Evolutionary conservation across 2,888 invertebrate species (phyloP).

Genomic region (Tetranychus piercei): DNA sequence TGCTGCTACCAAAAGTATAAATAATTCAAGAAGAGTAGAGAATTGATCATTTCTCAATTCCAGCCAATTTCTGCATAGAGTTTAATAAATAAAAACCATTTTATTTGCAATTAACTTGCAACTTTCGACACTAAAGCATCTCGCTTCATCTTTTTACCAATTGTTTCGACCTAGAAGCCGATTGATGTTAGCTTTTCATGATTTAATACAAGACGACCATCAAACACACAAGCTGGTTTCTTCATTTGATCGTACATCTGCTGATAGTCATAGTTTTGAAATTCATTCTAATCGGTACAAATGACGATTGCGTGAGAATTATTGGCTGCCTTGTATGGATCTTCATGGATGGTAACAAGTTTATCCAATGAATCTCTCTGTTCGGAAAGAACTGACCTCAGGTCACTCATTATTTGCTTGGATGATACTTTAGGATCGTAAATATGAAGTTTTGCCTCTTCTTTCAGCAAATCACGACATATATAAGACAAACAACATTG

Average conservation of each 20-base stretch:
- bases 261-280: slow-evolving; percentile 63
- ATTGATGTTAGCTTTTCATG: slow-evolving; percentile 60
- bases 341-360: slow-evolving; percentile 54
- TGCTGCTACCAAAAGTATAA: no score
- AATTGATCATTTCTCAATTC: no score
- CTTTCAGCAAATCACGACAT: slow-evolving; percentile 73
- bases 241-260: slow-evolving; percentile 80
- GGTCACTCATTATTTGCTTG: slow-evolving; percentile 31
- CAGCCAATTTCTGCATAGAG: no score
- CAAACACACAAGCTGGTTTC: slow-evolving; percentile 95
- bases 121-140: neutral
- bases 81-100: no score
- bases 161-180: slow-evolving; percentile 85
- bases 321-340: slow-evolving; percentile 72
- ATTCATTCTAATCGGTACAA: slow-evolving; percentile 99
- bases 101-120: neutral
- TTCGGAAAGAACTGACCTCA: neutral
- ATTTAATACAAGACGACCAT: slow-evolving; percentile 83
- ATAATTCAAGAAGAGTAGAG: no score
- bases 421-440: slow-evolving; percentile 80
- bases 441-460: slow-evolving; percentile 79
- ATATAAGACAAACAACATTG: no score
- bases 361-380: slow-evolving; percentile 36
- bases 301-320: slow-evolving; percentile 83
- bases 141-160: slow-evolving; percentile 40